Evolutionary conservation across 2,888 invertebrate genomes (phyloP), one percentile per base, ranked within the genome.

Genomic region (Timandra comae): DNA sequence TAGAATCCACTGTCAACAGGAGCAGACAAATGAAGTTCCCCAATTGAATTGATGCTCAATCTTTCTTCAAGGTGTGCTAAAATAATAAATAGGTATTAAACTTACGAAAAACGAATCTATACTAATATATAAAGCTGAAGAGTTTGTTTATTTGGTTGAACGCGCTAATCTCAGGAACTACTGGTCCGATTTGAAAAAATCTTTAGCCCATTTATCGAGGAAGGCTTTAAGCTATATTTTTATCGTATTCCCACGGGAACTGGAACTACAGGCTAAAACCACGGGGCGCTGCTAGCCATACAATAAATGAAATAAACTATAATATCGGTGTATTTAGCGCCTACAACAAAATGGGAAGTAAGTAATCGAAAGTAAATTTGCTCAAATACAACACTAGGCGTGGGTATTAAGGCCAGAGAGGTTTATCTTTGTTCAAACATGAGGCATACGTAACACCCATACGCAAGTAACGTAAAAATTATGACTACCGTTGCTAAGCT

Each of bases 21-120:
- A 3, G 72, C 72, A 12, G 70, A 68, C 27, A 86, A 49, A 33
- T 53, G 41, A n/a, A 86, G 41, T 45, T 73, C 72, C 7, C 86
- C 85, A 3, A 56, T 55, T 24, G 46, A 54, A 43, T 61, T 74
- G 39, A 86, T 54, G 28, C 67, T 63, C 7, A 85, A 38, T 8
- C 74, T 64, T 10, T 65, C 54, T 29, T 46, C 59, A 20, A 85
- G 70, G 41, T 78, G 68, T 10, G 46, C 84, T 84, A 53, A 27
- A 60, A 64, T n/a, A n/a, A n/a, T n/a, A n/a, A n/a, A n/a, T n/a
- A n/a, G n/a, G n/a, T n/a, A n/a, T n/a, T n/a, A n/a, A n/a, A n/a
- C 22, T 13, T 12, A 12, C 22, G 19, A 30, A 22, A 7, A 23
- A 8, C n/a, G n/a, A n/a, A n/a, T n/a, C n/a, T n/a, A n/a, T n/a